phyloP scores from a whole-genome alignment of 2,797 vertebrate species.

The Trematomus bernacchii region DNA sequence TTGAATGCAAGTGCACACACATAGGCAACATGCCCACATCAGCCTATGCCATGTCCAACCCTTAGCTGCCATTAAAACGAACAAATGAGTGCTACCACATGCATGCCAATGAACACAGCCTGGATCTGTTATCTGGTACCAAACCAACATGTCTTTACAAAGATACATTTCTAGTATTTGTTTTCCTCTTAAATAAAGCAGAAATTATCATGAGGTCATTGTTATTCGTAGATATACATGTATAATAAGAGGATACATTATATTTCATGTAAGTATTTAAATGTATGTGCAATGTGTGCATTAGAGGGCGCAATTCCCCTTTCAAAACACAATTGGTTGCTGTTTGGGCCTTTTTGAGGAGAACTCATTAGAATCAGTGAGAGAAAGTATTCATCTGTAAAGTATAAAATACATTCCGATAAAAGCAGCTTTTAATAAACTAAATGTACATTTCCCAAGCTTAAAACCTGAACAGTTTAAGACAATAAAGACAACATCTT shows the following conservation, averaged over 20 bases:
- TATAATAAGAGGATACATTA: background rate
- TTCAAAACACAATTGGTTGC: background rate
- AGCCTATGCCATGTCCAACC: slow-evolving; percentile 11
- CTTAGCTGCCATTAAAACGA: background rate
- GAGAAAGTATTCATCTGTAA: background rate
- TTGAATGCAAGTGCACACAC: background rate
- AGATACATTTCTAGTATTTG: background rate
- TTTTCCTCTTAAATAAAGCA: background rate
- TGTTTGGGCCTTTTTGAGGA: background rate
- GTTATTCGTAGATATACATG: background rate
- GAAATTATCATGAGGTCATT: background rate
- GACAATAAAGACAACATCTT: background rate
- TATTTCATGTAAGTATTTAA: background rate
- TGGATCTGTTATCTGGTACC: background rate
- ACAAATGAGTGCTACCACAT: background rate
- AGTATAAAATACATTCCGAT: too few species aligned
- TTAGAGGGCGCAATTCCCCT: slow-evolving; percentile 69
- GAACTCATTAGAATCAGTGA: background rate
- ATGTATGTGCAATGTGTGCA: slow-evolving; percentile 25
- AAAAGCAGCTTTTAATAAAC: background rate
- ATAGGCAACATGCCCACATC: background rate
- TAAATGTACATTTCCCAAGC: background rate
- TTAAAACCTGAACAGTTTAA: background rate
- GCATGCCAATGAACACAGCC: background rate
- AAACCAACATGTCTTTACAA: background rate